These are phyloP conservation scores for Valencia hispanica DNA, from an alignment of 2,797 vertebrate species.

Conservation along the genomic window DNA sequence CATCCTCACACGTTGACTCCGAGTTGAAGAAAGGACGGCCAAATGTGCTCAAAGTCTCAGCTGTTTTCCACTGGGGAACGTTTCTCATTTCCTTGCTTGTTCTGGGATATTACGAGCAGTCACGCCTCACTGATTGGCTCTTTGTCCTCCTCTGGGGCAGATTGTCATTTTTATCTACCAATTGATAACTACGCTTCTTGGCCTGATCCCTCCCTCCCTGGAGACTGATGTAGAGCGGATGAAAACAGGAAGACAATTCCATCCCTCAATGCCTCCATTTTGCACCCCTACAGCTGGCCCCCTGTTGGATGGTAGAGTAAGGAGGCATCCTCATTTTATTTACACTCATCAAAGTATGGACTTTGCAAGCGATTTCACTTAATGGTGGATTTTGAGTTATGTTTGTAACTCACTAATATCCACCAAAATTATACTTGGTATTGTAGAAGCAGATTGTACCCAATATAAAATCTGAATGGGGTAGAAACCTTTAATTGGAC, in stretches of 20 bases:
- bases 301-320: constrained; percentile 47
- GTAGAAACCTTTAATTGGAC: background rate
- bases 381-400: constrained; percentile 36
- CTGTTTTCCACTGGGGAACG: constrained; percentile 71
- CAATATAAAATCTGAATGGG: background rate
- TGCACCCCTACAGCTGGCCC: constrained; percentile 46
- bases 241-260: constrained; percentile 79
- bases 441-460: background rate
- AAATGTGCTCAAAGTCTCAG: constrained; percentile 51
- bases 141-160: constrained; percentile 75
- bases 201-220: constrained; percentile 74
- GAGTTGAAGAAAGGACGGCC: constrained; percentile 18
- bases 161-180: constrained; percentile 82
- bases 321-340: constrained; percentile 29
- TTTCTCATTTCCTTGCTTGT: constrained; percentile 76
- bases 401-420: constrained; percentile 3
- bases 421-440: constrained; percentile 7
- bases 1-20: constrained; percentile 1
- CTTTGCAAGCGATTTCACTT: constrained; percentile 19
- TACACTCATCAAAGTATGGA: constrained; percentile 43
- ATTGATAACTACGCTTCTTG: constrained; percentile 76
- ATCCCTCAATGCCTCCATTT: constrained; percentile 75
- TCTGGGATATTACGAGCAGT: constrained; percentile 73
- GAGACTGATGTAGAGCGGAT: constrained; percentile 76
- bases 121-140: constrained; percentile 75